Conservation (phyloP, 2,113 vertebrate species). For the Plotosus lineatus region DNA sequence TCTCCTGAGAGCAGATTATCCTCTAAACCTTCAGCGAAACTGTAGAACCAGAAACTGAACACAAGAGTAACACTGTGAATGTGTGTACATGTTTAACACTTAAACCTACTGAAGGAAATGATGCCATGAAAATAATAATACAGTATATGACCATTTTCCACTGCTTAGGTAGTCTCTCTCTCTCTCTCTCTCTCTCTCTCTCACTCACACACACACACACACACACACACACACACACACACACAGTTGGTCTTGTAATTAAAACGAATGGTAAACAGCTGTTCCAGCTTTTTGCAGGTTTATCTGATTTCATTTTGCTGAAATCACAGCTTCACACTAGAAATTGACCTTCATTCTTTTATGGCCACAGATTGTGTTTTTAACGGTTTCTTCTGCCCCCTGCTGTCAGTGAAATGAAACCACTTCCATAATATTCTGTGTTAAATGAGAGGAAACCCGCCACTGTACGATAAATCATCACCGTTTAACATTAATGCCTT, state of each 20-base stretch:
- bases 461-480: neutral
- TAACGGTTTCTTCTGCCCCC: constrained; percentile 30
- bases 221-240: neutral
- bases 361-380: neutral
- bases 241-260: no score
- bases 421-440: neutral
- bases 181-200: no score
- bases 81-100: neutral
- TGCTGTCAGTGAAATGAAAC: constrained; percentile 30
- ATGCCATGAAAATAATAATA: neutral
- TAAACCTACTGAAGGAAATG: neutral
- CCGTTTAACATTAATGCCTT: neutral
- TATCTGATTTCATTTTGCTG: neutral
- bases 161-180: neutral
- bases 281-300: neutral
- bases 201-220: neutral
- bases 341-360: neutral
- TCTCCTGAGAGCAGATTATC: neutral
- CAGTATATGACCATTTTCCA: neutral
- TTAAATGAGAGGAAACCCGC: neutral
- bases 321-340: neutral
- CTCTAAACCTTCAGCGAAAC: neutral
- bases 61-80: neutral
- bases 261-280: no score
- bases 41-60: neutral